A percentile compares a stretch with the other conserved stretches of the same genome.
phyloP scores from a whole-genome alignment of 2,797 vertebrate genomes.

The Oryzias dopingdopingensis region DNA sequence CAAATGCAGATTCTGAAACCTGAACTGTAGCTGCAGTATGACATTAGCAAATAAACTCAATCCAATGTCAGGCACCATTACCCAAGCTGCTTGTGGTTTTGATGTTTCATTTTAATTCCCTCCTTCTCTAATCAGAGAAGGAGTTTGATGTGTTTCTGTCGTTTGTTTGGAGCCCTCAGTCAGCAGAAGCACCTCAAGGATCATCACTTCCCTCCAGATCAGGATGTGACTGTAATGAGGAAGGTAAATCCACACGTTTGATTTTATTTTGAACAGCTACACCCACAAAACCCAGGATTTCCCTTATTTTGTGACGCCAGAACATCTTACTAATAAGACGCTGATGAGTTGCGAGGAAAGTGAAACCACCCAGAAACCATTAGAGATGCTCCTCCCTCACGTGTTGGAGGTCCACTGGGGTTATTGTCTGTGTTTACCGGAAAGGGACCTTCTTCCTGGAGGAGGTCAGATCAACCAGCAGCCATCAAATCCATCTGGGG shows the following conservation, averaged over 20 bases:
- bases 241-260: constrained; percentile 18
- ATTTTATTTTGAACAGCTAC: background rate
- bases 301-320: constrained; percentile 7
- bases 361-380: constrained; percentile 5
- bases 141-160: constrained; percentile 89
- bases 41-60: too few relatives aligned
- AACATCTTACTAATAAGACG: constrained; percentile 1
- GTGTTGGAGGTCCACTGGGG: constrained; percentile 84
- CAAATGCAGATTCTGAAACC: too few relatives aligned
- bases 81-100: background rate
- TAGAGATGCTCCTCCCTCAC: constrained; percentile 74
- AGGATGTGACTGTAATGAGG: constrained; percentile 1
- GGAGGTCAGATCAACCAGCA: constrained; percentile 77
- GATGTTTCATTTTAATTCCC: constrained; percentile 1
- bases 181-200: constrained; percentile 10
- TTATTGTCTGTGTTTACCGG: constrained; percentile 85
- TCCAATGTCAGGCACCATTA: background rate
- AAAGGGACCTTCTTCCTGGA: constrained; percentile 87
- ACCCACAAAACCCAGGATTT: background rate
- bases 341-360: constrained; percentile 1
- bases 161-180: constrained; percentile 65
- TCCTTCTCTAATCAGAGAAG: constrained; percentile 69
- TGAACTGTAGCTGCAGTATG: too few relatives aligned
- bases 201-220: background rate
- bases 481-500: too few relatives aligned